These are phyloP conservation scores for Uloborus plumipes DNA, from an alignment of 2,888 invertebrate species.

Conservation along the genomic window DNA sequence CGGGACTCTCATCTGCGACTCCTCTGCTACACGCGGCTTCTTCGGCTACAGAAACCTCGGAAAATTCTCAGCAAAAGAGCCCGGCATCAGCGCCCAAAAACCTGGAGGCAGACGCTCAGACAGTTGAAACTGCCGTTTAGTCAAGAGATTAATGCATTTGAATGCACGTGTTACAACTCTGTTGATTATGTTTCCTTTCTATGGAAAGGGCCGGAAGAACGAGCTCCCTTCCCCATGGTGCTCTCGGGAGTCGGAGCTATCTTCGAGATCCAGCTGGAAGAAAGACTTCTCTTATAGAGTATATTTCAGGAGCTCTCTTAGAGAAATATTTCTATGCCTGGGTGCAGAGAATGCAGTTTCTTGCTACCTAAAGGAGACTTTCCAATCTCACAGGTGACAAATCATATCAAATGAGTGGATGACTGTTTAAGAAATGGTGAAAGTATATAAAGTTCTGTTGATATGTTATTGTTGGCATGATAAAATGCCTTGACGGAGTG, in stretches of 20 bases:
- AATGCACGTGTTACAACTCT: too few relatives aligned
- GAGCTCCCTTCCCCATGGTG: not conserved
- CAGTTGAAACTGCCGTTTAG: conserved; percentile 43
- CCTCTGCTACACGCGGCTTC: conserved; percentile 18
- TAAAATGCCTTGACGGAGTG: not conserved
- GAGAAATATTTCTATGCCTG: too few relatives aligned
- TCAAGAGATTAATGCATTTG: too few relatives aligned
- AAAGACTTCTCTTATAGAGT: too few relatives aligned
- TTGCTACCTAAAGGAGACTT: not conserved
- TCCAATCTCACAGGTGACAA: conserved; percentile 9
- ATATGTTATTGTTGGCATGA: not conserved
- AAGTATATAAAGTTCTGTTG: not conserved
- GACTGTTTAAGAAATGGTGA: not conserved
- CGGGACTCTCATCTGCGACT: conserved; percentile 85
- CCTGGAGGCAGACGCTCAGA: conserved; percentile 10
- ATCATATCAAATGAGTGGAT: conserved; percentile 10
- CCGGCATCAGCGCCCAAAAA: not conserved
- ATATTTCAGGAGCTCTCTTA: too few relatives aligned
- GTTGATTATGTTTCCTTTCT: too few relatives aligned
- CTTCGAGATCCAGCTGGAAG: too few relatives aligned
- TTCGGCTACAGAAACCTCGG: conserved; percentile 17
- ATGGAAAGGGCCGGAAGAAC: not conserved
- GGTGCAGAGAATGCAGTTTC: not conserved
- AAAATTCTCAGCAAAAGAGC: not conserved
- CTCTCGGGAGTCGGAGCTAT: too few relatives aligned